Base-by-base conservation (phyloP, 2,888 invertebrate species). In the Scotopteryx bipunctaria region DNA sequence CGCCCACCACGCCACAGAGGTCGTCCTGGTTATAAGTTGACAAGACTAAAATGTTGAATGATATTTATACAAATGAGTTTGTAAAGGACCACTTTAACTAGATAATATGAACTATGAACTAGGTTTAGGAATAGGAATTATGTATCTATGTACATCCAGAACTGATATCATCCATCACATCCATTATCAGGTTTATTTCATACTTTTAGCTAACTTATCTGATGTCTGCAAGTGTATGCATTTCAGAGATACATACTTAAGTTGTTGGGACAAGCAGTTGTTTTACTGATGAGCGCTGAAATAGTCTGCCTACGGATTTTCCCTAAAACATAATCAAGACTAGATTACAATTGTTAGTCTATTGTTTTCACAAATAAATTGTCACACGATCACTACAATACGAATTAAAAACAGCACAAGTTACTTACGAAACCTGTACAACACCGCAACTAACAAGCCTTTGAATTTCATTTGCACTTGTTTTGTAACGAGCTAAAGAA, bases 341-440 rank as follows among this genome's bases (percentile, higher is more conserved):
- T 8, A 23, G 8, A 23, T 8, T 23, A 8, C 4, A 9, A 9
- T 2, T 25, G 25, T 25, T 25, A n/a, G n/a, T n/a, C n/a, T n/a
- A 27, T 27, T 27, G 27, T 32, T 8, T 32, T 32, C 32, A 32
- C 15, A 16, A 15, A 14, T 8, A 3, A 2, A 21, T 8, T 5
- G 2, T 3, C 14, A n/a, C 8, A 16, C 8, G 27, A 11, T 27
- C 9, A 11, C 9, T 9, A 15, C 14, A 19, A 31, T 29, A 19
- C 21, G 5, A 3, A 31, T 14, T 27, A 41, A 41, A 41, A 41
- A 41, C 17, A 8, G 15, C 13, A 46, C 46, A 44, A 35, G 38
- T 52, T 51, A 49, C 45, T 55, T 51, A 49, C 48, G 48, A 55
- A 55, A 58, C 25, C 42, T 35, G 51, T 45, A 41, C 42, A 32